Conservation (phyloP, 2,797 vertebrate genomes). For the Distichodus sexfasciatus region DNA sequence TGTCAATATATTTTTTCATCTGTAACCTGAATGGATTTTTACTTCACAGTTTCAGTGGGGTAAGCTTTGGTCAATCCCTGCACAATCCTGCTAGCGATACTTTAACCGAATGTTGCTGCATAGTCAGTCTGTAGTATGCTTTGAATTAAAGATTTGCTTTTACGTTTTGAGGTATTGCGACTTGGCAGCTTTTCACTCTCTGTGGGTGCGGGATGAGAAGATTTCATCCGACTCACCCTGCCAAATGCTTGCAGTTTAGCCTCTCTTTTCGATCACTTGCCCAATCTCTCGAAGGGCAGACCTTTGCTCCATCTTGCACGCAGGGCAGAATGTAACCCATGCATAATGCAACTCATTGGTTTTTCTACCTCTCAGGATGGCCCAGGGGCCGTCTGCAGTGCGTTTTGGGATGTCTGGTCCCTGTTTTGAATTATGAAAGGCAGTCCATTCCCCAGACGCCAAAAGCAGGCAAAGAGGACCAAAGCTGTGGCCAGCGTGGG, state of each 20-base stretch:
- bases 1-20: no score
- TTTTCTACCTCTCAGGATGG: constrained; percentile 51
- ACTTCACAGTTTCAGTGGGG: no score
- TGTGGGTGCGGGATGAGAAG: neutral
- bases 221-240: neutral
- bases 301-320: constrained; percentile 42
- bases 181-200: no score
- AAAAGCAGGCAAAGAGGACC: constrained; percentile 60
- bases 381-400: constrained; percentile 51
- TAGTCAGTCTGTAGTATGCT: neutral
- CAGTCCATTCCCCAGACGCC: constrained; percentile 60
- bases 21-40: no score
- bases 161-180: no score
- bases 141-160: neutral
- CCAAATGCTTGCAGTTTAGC: no score
- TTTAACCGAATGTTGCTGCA: neutral
- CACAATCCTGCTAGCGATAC: neutral
- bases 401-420: constrained; percentile 63
- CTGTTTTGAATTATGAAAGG: constrained; percentile 77
- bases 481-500: constrained; percentile 53
- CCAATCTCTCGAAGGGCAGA: constrained; percentile 43
- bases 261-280: constrained; percentile 37
- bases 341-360: constrained; percentile 66
- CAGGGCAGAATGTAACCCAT: constrained; percentile 46
- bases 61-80: neutral